Evolutionary conservation across 2,888 invertebrate genomes (phyloP).

Genomic region (Megamerina dolium): DNA sequence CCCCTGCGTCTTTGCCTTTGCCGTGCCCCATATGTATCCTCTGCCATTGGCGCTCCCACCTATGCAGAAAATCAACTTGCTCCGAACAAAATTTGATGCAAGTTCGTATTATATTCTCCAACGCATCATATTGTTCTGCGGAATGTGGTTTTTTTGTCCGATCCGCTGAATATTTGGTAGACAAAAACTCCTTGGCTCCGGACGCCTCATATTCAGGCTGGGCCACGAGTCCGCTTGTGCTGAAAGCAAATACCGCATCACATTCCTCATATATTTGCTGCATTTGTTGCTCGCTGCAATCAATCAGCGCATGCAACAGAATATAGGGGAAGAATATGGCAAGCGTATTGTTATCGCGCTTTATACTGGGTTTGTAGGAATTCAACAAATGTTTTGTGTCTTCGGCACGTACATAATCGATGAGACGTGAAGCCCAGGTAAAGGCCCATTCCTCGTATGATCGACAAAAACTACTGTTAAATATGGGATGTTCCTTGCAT

Average conservation of each 20-base stretch:
- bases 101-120: conserved; percentile 35
- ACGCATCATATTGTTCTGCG: conserved; percentile 19
- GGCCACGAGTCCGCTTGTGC: conserved; percentile 18
- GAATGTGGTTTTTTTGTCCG: neutral
- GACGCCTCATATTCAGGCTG: conserved; percentile 18
- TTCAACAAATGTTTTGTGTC: conserved; percentile 58
- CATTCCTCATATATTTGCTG: conserved; percentile 53
- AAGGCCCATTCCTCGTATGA: conserved; percentile 71
- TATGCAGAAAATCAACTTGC: conserved; percentile 67
- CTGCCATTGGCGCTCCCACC: conserved; percentile 63
- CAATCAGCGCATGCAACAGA: conserved; percentile 59
- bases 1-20: conserved; percentile 41
- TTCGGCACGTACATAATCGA: conserved; percentile 56
- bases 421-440: conserved; percentile 68
- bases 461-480: conserved; percentile 61
- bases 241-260: conserved; percentile 51
- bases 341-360: conserved; percentile 64
- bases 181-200: conserved; percentile 33
- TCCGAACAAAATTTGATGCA: conserved; percentile 67
- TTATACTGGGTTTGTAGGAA: conserved; percentile 69
- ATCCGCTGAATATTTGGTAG: conserved; percentile 29
- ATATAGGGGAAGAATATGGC: conserved; percentile 72
- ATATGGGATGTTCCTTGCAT: conserved; percentile 55
- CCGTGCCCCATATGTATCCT: conserved; percentile 28
- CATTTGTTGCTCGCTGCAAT: conserved; percentile 48